phyloP scores from a whole-genome alignment of 2,888 invertebrate genomes.

The Oxycera nigricornis region DNA sequence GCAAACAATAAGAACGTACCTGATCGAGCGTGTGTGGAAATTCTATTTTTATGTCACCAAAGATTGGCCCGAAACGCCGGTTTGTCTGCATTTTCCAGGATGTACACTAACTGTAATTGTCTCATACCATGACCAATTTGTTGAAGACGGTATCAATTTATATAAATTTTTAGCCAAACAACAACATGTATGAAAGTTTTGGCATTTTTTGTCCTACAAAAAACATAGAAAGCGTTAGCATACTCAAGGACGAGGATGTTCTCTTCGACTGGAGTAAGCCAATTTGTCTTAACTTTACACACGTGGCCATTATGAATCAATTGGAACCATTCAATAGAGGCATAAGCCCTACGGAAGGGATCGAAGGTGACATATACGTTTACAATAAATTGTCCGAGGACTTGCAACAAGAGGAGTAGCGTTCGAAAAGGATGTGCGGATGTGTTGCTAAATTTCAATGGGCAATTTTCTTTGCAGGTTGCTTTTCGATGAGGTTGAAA shows the following conservation, averaged over 20 bases:
- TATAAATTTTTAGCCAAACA: slow-evolving; percentile 70
- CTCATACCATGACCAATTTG: background rate
- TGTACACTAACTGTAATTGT: slow-evolving; percentile 79
- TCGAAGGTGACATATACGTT: slow-evolving; percentile 81
- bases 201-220: slow-evolving; percentile 85
- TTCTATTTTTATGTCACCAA: slow-evolving; percentile 90
- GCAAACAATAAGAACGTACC: slow-evolving; percentile 87
- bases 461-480: slow-evolving; percentile 57
- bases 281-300: slow-evolving; percentile 86
- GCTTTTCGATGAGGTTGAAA: slow-evolving; percentile 73
- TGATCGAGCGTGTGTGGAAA: slow-evolving; percentile 87
- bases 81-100: slow-evolving; percentile 86
- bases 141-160: slow-evolving; percentile 1
- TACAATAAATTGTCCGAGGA: slow-evolving; percentile 71
- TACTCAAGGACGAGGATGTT: slow-evolving; percentile 77
- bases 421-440: background rate
- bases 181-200: slow-evolving; percentile 81
- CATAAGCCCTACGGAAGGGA: slow-evolving; percentile 72
- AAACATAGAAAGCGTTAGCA: slow-evolving; percentile 73
- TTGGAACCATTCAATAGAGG: slow-evolving; percentile 75
- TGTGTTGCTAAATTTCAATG: slow-evolving; percentile 14
- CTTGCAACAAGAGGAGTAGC: slow-evolving; percentile 66
- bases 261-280: slow-evolving; percentile 82
- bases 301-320: slow-evolving; percentile 79
- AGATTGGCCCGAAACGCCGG: slow-evolving; percentile 84